Evolutionary conservation across 2,797 vertebrate genomes (phyloP).

Genomic region (Nyctibius grandis): DNA sequence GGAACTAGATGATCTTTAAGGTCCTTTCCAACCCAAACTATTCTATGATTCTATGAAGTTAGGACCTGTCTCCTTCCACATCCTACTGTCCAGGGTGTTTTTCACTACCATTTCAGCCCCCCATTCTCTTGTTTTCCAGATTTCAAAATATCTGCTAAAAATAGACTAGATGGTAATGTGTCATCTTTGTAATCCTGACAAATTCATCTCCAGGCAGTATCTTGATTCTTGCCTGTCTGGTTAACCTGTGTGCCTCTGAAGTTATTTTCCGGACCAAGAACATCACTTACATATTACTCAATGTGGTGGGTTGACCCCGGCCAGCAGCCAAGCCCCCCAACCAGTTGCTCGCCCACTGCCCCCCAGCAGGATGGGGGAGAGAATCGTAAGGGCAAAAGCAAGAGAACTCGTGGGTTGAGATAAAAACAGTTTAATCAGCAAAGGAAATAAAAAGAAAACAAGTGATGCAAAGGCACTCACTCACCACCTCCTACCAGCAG

Average conservation of each 20-base stretch:
- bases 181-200: background rate
- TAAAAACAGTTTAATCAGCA: background rate
- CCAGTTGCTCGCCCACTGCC: fast-evolving
- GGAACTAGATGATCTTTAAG: too few relatives aligned
- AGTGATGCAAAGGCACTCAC: background rate
- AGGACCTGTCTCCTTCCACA: background rate
- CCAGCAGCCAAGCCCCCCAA: background rate
- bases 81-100: background rate
- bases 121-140: background rate
- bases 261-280: background rate
- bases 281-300: background rate
- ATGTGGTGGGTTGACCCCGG: background rate
- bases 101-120: background rate
- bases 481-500: background rate
- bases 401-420: background rate
- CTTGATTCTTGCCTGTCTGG: background rate
- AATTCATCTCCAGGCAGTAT: background rate
- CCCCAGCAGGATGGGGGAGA: background rate
- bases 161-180: background rate
- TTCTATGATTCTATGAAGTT: too few relatives aligned
- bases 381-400: background rate
- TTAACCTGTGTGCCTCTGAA: background rate
- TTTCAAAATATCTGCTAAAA: background rate
- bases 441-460: background rate
- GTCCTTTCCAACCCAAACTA: too few relatives aligned